These are phyloP conservation scores for Blastobasis adustella DNA, from an alignment of 2,888 invertebrate species.

Conservation along the genomic window DNA sequence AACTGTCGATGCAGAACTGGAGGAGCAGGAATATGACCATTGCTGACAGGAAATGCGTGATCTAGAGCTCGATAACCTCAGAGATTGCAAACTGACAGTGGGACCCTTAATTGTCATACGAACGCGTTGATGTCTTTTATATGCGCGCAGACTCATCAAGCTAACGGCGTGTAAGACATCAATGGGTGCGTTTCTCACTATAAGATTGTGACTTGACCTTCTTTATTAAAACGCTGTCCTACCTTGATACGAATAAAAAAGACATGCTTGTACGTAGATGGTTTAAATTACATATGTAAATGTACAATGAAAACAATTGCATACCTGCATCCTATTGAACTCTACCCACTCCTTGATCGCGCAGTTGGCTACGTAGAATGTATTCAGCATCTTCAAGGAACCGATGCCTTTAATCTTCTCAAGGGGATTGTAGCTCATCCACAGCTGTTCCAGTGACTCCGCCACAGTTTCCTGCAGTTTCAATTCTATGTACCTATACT, in stretches of 20 bases:
- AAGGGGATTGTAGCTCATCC: slow-evolving; percentile 95
- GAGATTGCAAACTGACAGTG: too few species aligned
- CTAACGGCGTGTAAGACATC: too few species aligned
- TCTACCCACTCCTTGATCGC: slow-evolving; percentile 91
- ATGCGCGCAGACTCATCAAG: too few species aligned
- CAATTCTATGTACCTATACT: not conserved
- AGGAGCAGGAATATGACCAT: too few species aligned
- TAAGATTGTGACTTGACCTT: too few species aligned
- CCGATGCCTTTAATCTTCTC: slow-evolving; percentile 93
- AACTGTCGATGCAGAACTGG: too few species aligned
- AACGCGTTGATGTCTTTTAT: too few species aligned
- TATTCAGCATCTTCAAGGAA: slow-evolving; percentile 84
- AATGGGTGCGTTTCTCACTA: too few species aligned
- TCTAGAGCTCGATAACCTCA: too few species aligned
- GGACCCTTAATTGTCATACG: too few species aligned
- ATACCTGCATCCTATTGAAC: slow-evolving; percentile 74
- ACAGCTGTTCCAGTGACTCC: slow-evolving; percentile 91
- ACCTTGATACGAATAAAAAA: not conserved
- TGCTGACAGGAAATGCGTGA: too few species aligned
- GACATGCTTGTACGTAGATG: not conserved
- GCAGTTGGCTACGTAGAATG: slow-evolving; percentile 88
- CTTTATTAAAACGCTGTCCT: too few species aligned
- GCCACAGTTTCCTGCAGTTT: slow-evolving; percentile 83
- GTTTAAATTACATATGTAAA: not conserved
- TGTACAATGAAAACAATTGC: not conserved